phyloP scores from a whole-genome alignment of 2,113 vertebrate genomes.

The Brachypodius melanocephalos region DNA sequence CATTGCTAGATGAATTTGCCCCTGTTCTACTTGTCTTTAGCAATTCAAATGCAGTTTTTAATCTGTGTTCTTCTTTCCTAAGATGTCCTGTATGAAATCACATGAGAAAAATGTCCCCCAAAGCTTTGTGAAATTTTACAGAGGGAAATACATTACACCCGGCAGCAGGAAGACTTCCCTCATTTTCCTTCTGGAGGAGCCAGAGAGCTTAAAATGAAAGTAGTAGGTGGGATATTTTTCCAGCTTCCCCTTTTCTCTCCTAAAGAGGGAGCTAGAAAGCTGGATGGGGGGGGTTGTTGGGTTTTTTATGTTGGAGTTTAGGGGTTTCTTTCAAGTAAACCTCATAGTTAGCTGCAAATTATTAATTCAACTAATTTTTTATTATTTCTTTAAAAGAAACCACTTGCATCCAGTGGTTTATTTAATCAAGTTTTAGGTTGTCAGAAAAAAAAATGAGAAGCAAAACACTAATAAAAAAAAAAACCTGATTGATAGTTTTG shows the following conservation, averaged over 20 bases:
- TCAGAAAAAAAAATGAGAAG: background rate
- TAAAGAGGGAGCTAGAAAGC: conserved; percentile 2
- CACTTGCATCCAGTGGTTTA: background rate
- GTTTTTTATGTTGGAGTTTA: background rate
- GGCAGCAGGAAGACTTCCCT: background rate
- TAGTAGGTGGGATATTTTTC: background rate
- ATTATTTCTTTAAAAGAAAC: background rate
- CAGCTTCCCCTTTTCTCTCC: background rate
- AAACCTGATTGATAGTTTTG: background rate
- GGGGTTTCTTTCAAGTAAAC: background rate
- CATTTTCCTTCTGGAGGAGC: background rate
- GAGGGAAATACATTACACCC: background rate
- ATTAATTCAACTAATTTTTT: background rate
- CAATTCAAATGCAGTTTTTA: background rate
- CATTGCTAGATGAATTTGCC: background rate
- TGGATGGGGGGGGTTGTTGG: too few species aligned
- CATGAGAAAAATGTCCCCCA: background rate
- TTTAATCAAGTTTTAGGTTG: background rate
- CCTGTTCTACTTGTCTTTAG: background rate
- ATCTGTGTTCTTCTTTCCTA: background rate
- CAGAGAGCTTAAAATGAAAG: conserved; percentile 24
- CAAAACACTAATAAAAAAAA: background rate
- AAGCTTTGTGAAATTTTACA: background rate
- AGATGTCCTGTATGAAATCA: background rate
- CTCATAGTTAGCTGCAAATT: background rate